Evolutionary conservation across 1,140 invertebrate species (phyloP), one percentile per base, ranked within the genome.

Genomic region (Papilio polytes): DNA sequence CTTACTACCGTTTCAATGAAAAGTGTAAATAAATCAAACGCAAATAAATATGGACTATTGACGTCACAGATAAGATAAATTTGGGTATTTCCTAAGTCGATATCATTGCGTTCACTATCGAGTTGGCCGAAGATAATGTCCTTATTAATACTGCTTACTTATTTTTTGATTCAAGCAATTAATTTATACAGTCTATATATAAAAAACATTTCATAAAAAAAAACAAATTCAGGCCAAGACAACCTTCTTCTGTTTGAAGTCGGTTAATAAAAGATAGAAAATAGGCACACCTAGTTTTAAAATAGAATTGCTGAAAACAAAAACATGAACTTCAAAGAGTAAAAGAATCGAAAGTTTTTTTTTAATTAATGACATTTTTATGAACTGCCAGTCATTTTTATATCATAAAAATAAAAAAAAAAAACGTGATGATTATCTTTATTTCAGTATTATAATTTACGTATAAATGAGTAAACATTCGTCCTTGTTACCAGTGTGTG

Each of bases 1-100:
- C 7, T 56, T 56, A 56, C 53, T 8, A 3, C 18, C 8, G 9
- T 18, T n/a, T 56, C 53, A 56, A 0, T n/a, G 53, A n/a, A 56
- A 56, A 51, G 12, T 51, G 53, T 56, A n/a, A 56, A 56, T 56
- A 56, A 56, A 56, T 56, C 53, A 20, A 56, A 56, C 53, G 53
- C 53, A 56, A 56, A 56, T 56, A 56, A 56, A 56, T 20, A 56
- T 56, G 6, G 1, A 56, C 8, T 56, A 10, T 20, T 56, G 53
- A 56, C 53, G 53, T 56, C 53, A 56, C n/a, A 20, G 53, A 56
- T 56, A 9, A 56, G 53, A 56, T 56, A 56, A 15, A 18, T 10
- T 9, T 56, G 53, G 53, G 53, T 56, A 56, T 56, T 56, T 56
- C 53, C 53, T 56, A 56, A 56, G n/a, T 56, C 7, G 53, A 56